Evolutionary conservation across 2,797 vertebrate genomes (phyloP), one percentile per base, ranked within the genome.

Genomic region (Anguilla anguilla): DNA sequence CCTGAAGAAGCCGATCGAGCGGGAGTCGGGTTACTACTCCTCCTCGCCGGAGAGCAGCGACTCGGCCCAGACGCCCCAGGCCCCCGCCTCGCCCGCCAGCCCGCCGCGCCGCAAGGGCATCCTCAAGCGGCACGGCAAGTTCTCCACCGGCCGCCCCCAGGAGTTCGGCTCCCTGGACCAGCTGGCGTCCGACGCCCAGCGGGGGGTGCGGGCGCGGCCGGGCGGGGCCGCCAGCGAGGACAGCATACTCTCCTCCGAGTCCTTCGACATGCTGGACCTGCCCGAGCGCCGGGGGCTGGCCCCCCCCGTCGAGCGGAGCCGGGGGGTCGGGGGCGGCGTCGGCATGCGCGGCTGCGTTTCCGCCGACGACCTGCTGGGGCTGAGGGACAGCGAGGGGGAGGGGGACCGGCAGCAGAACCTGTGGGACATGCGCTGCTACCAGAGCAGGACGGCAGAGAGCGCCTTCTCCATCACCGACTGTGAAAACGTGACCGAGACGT

Each of bases 161-260:
- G 91, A 95, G 22, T 97, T 97, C 0, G 96, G 97, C 11, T 97
- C 93, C 0, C 93, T 98, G 83, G 88, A 96, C 0, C 96, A 97
- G 89, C 93, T 98, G 19, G 93, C 96, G 0, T 93, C 95, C 1
- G 93, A 95, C 3, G 88, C 93, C 85, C 93, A 95, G 0, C 57
- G 87, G 0, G 93, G 94, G 0, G 83, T 84, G 0, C 93, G 93
- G 0, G 84, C 91, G 0, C 94, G 94, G 84, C 98, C 97, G 0
- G 93, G 94, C 0, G 95, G 95, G 0, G 97, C 97, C 0, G 94
- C 97, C 90, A 99, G 99, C 0, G 97, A 99, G 94, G 98, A 99
- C 93, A 99, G 98, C 94, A 99, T 99, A 91, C 96, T 99, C 84
- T 99, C 98, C 84, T 98, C 97, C 0, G 99, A 99, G 92, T 99